A percentile compares a stretch with the other conserved stretches of the same genome.
These are phyloP conservation scores for Spizaetus ornatus DNA, from an alignment of 2,113 vertebrate species.

Conservation along the genomic window DNA sequence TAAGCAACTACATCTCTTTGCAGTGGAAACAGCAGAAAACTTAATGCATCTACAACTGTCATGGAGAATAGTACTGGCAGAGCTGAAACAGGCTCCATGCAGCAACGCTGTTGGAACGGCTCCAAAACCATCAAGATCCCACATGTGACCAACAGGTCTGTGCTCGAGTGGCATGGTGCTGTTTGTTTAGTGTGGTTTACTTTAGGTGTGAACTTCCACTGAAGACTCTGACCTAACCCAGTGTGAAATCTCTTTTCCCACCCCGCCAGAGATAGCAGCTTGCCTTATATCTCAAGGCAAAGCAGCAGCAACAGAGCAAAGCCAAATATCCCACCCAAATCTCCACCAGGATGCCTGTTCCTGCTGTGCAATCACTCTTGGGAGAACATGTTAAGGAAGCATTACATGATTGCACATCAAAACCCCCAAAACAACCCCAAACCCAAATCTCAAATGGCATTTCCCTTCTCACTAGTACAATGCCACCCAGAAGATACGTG, in stretches of 20 bases:
- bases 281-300: background rate
- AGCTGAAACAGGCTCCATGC: background rate
- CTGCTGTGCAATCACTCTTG: background rate
- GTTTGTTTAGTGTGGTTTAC: background rate
- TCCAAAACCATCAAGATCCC: background rate
- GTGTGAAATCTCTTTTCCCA: background rate
- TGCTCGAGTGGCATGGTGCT: background rate
- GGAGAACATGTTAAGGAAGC: background rate
- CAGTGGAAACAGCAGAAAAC: background rate
- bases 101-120: background rate
- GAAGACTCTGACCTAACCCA: background rate
- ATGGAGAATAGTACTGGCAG: background rate
- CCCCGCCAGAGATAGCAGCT: background rate
- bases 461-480: background rate
- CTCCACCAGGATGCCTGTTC: background rate
- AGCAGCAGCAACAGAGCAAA: background rate
- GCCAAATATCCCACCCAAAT: background rate
- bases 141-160: background rate
- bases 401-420: rapidly evolving
- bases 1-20: background rate
- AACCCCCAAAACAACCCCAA: background rate
- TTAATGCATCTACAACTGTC: background rate
- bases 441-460: background rate
- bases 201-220: background rate
- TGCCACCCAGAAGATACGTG: background rate